Conservation (phyloP, 1,140 invertebrate species). For the Nomia melanderi region DNA sequence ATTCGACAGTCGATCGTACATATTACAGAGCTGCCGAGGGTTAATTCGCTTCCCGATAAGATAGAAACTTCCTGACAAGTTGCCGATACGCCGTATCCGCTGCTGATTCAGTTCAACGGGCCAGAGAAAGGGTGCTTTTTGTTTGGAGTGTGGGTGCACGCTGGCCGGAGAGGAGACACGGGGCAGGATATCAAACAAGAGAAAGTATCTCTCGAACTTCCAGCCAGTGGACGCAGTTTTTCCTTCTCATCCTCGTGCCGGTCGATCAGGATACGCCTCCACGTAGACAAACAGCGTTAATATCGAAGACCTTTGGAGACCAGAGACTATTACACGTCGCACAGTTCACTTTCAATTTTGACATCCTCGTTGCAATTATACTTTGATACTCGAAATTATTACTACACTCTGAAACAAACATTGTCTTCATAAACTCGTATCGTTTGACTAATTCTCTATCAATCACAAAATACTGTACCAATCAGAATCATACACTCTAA, state of each 20-base stretch:
- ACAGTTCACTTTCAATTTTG: too few relatives aligned
- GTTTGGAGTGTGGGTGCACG: conserved; percentile 4
- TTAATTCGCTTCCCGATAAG: conserved; percentile 34
- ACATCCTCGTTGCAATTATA: too few relatives aligned
- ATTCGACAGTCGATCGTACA: conserved; percentile 27
- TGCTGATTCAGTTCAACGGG: background rate
- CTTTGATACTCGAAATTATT: too few relatives aligned
- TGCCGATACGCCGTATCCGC: conserved; percentile 11
- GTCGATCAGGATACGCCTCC: too few relatives aligned
- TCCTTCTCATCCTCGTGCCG: background rate
- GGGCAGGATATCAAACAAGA: conserved; percentile 3
- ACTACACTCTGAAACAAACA: too few relatives aligned
- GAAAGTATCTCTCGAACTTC: background rate
- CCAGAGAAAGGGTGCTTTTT: background rate
- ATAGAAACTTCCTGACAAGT: conserved; percentile 36
- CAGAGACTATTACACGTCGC: too few relatives aligned
- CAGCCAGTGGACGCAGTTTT: background rate
- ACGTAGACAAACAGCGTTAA: too few relatives aligned
- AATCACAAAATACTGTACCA: too few relatives aligned
- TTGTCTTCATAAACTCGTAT: too few relatives aligned
- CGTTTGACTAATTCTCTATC: too few relatives aligned
- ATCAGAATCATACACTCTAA: too few relatives aligned
- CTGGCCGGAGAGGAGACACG: background rate
- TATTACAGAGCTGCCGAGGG: background rate
- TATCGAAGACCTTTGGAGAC: too few relatives aligned